Conservation (phyloP, 2,113 vertebrate species). For the Sialia sialis region DNA sequence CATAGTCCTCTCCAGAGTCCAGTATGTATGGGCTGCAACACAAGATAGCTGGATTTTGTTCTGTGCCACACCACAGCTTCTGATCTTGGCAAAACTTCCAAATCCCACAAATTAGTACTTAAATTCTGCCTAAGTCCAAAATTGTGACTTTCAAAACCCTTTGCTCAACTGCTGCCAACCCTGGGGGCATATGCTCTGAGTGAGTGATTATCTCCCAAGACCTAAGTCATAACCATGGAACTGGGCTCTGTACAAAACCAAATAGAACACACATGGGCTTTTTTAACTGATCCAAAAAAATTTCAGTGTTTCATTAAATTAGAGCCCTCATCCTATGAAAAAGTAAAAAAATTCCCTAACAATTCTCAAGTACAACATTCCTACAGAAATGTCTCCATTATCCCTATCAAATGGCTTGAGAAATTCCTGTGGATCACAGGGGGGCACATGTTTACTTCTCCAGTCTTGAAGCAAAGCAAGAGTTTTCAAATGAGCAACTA, state of each 20-base stretch:
- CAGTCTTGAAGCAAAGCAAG: not conserved
- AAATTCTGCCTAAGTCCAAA: slow-evolving; percentile 12
- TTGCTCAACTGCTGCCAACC: not conserved
- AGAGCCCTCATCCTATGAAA: not conserved
- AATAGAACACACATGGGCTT: not conserved
- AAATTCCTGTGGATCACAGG: not conserved
- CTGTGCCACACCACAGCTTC: not conserved
- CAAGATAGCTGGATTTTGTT: not conserved
- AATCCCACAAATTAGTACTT: not conserved
- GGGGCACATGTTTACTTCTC: not conserved
- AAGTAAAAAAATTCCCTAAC: not conserved
- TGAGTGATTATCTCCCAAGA: not conserved
- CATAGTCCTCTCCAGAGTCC: not conserved
- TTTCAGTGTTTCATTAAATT: not conserved
- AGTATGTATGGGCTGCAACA: not conserved
- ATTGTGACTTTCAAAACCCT: not conserved
- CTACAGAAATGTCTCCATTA: not conserved
- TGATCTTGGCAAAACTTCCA: not conserved
- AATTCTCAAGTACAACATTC: not conserved
- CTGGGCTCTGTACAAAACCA: not conserved
- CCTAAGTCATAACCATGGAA: not conserved
- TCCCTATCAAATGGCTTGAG: not conserved
- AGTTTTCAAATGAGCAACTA: not conserved
- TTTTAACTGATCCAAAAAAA: not conserved
- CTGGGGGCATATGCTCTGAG: not conserved